Conservation (phyloP, 1,140 invertebrate genomes). For the Zaprionus gabonicus region DNA sequence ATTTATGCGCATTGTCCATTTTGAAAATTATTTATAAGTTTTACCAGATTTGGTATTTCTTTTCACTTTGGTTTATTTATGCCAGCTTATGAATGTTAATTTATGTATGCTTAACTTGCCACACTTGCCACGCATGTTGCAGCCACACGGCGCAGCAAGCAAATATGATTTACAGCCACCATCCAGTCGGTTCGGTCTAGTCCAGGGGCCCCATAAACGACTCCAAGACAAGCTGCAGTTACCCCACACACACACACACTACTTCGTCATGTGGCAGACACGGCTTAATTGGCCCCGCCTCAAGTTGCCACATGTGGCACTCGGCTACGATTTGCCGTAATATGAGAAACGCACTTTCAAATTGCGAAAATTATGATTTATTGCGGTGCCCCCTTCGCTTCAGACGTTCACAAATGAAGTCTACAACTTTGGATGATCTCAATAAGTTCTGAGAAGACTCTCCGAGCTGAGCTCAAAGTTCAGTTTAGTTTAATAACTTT, state of each 20-base stretch:
- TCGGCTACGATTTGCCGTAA: constrained; percentile 60
- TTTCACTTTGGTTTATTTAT: constrained; percentile 55
- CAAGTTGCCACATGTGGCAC: constrained; percentile 50
- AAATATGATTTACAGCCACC: constrained; percentile 50
- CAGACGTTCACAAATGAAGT: background rate
- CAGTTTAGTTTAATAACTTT: background rate
- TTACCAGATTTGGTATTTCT: constrained; percentile 2
- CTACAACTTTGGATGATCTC: background rate
- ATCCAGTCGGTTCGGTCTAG: constrained; percentile 1
- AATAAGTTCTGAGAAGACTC: no score
- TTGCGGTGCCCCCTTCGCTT: constrained; percentile 38
- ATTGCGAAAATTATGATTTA: constrained; percentile 69
- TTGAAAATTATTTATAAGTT: constrained; percentile 70
- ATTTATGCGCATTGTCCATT: constrained; percentile 59
- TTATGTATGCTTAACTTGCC: constrained; percentile 70
- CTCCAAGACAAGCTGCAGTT: background rate
- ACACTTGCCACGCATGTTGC: constrained; percentile 65
- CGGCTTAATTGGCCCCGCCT: constrained; percentile 72
- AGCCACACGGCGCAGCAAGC: constrained; percentile 23
- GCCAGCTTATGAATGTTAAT: constrained; percentile 75
- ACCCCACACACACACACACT: background rate
- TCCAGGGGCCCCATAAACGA: background rate
- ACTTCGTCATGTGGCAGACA: constrained; percentile 2
- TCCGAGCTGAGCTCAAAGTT: background rate
- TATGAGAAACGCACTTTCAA: constrained; percentile 73